Conservation (phyloP, 2,113 vertebrate genomes). For the Pluvialis apricaria region DNA sequence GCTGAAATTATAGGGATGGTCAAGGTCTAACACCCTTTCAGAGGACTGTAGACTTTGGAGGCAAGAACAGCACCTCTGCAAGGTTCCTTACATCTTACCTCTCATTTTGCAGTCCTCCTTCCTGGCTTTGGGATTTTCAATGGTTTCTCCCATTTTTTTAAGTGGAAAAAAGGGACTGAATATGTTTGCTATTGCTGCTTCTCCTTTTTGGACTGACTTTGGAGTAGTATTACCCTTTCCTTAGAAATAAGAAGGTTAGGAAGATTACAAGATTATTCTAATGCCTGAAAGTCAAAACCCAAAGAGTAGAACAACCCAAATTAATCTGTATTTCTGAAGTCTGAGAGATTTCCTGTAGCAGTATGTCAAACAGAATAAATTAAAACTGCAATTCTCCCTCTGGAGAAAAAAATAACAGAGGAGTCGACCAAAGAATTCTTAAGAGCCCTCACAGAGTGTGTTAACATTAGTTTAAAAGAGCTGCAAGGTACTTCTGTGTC, state of each 20-base stretch:
- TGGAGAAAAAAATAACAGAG: background rate
- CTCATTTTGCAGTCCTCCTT: background rate
- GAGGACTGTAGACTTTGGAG: background rate
- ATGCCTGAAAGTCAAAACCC: background rate
- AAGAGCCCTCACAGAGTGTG: background rate
- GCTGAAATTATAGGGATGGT: background rate
- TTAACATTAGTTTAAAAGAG: background rate
- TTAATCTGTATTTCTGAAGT: background rate
- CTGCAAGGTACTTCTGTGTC: background rate
- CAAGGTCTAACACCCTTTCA: background rate
- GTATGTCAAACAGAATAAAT: background rate
- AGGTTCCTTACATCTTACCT: background rate
- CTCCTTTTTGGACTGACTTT: background rate
- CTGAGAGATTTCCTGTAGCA: background rate
- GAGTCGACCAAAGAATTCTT: background rate
- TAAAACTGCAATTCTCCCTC: background rate
- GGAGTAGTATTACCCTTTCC: background rate
- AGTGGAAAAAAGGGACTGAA: background rate
- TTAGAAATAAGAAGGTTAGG: background rate
- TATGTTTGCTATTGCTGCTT: background rate
- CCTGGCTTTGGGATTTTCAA: background rate
- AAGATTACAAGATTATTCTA: background rate
- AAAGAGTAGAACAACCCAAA: background rate
- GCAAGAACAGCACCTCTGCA: fast-evolving
- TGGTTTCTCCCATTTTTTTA: background rate